Evolutionary conservation across 2,888 invertebrate genomes (phyloP), one percentile per base, ranked within the genome.

Genomic region (Celastrina argiolus): DNA sequence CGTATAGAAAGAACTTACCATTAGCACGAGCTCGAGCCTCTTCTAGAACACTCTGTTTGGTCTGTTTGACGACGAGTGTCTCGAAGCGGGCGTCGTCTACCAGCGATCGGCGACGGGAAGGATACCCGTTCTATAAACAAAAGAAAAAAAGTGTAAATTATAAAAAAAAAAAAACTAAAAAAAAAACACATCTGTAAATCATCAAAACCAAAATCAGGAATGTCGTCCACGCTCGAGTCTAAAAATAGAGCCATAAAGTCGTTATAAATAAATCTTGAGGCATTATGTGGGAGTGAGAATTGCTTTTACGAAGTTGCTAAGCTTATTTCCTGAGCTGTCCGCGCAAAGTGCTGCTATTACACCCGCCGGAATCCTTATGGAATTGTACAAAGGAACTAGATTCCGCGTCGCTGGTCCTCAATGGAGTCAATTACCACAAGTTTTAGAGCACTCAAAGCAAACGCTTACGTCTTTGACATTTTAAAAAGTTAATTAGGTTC

Each of bases 41-140:
- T 82, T 97, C 97, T 79, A 98, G 92, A 74, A 97, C 97, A 78
- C 95, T 96, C 92, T 97, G 96, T 88, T 97, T 97, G 83, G 96
- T 97, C 92, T 98, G 97, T 90, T 97, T 97, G 81, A 98, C 98
- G 77, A 98, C 97, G 81, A 97, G 93, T 71, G 97, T 97, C 88
- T 99, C 99, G 88, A 99, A 99, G 78, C 98, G 96, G 75, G 99
- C 99, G 90, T 99, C 99, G 80, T 98, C 99, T 66, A 99, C 99
- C 72, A 99, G 94, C 72, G 98, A 98, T 80, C 98, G 96, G 78
- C 98, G 95, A 80, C 98, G 95, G 71, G 98, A 97, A 76, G 98
- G 97, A 85, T 98, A 98, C 72, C 98, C 99, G 92, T 99, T 98
- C 98, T 99, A 93, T 51, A 94, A n/a, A 94, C 79, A 84, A 84